Evolutionary conservation across 2,113 vertebrate species (phyloP).

Genomic region (Antennarius striatus): DNA sequence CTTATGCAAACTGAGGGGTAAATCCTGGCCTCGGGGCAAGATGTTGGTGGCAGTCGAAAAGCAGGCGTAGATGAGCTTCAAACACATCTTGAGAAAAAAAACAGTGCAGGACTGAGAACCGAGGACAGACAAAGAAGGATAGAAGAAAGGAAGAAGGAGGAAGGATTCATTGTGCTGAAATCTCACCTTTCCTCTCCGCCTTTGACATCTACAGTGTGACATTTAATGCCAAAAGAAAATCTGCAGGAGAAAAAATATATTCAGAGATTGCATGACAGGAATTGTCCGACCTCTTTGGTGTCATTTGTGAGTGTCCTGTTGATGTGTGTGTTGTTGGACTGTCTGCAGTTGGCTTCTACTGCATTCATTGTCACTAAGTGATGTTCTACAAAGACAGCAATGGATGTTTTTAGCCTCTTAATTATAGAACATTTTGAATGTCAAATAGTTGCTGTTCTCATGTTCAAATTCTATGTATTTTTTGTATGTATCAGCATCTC

Average conservation of each 20-base stretch:
- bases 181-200: conserved; percentile 57
- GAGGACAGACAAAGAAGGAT: conserved; percentile 24
- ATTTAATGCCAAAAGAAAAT: conserved; percentile 64
- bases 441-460: too few relatives aligned
- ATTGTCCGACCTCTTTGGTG: conserved; percentile 37
- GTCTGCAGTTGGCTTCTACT: conserved; percentile 45
- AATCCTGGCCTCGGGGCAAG: conserved; percentile 66
- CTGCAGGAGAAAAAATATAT: conserved; percentile 36
- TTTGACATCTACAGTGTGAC: conserved; percentile 72
- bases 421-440: conserved; percentile 13
- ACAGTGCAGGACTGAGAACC: conserved; percentile 19
- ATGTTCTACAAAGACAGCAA: conserved; percentile 40
- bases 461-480: too few relatives aligned
- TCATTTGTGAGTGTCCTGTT: conserved; percentile 48
- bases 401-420: conserved; percentile 39
- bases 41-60: conserved; percentile 71
- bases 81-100: conserved; percentile 39
- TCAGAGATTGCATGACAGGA: conserved; percentile 35
- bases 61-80: conserved; percentile 41
- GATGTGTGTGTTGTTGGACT: conserved; percentile 40
- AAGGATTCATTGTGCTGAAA: conserved; percentile 10
- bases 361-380: conserved; percentile 37
- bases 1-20: conserved; percentile 57
- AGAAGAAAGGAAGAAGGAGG: conserved; percentile 14
- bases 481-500: too few relatives aligned